phyloP scores from a whole-genome alignment of 2,797 vertebrate species.

The Alcedo quadribrachys region DNA sequence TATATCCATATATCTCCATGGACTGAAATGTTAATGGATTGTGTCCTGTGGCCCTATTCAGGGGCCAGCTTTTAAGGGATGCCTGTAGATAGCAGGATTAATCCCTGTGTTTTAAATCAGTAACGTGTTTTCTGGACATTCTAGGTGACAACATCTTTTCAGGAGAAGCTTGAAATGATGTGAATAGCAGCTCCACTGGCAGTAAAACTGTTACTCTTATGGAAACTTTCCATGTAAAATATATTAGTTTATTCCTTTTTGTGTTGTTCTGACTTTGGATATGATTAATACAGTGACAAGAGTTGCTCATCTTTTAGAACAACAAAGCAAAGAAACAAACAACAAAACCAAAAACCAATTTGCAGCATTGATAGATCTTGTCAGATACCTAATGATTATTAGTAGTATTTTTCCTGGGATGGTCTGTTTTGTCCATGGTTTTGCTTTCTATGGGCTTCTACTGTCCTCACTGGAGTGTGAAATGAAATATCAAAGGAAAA shows the following conservation, averaged over 20 bases:
- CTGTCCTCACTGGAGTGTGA: neutral
- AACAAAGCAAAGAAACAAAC: neutral
- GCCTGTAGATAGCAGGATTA: neutral
- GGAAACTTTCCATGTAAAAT: neutral
- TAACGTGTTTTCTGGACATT: slow-evolving; percentile 3
- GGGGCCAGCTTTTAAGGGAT: neutral
- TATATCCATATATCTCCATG: neutral
- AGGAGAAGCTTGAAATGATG: neutral
- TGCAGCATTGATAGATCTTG: neutral
- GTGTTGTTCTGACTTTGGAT: neutral
- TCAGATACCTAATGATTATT: neutral
- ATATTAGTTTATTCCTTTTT: neutral
- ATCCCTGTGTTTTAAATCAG: neutral
- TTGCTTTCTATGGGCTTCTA: neutral
- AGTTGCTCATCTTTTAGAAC: neutral
- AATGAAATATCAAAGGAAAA: neutral
- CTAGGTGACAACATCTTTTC: neutral
- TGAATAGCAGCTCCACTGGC: neutral
- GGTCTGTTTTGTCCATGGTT: neutral
- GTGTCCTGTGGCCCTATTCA: neutral
- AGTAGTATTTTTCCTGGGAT: neutral
- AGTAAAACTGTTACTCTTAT: neutral
- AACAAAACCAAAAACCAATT: neutral
- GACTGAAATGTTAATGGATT: neutral
- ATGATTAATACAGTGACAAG: neutral